phyloP scores from a whole-genome alignment of 2,888 invertebrate genomes.

The Hydropsyche betteni region DNA sequence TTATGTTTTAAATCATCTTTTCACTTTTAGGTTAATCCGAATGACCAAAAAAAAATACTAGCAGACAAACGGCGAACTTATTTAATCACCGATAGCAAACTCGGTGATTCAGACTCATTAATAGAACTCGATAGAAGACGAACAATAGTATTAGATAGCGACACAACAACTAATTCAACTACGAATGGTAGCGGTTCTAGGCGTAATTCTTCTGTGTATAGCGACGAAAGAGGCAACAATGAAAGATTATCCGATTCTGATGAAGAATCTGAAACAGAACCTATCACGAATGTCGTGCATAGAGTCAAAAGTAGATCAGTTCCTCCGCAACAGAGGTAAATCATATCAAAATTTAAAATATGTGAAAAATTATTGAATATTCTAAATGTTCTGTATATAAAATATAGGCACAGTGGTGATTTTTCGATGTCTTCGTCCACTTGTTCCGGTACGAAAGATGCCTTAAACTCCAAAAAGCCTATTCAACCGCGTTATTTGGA shows the following conservation, averaged over 20 bases:
- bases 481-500: conserved; percentile 67
- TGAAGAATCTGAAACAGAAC: conserved; percentile 45
- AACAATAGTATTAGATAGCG: conserved; percentile 62
- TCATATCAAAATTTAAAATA: neutral
- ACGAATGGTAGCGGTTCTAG: conserved; percentile 65
- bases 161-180: conserved; percentile 63
- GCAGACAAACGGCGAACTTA: conserved; percentile 61
- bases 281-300: conserved; percentile 42
- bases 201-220: conserved; percentile 61
- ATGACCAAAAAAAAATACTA: conserved; percentile 57
- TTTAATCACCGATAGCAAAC: conserved; percentile 61
- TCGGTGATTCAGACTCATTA: conserved; percentile 56
- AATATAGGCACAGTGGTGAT: conserved; percentile 63
- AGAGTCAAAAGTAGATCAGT: conserved; percentile 49
- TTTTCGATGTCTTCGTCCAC: conserved; percentile 64
- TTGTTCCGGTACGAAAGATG: conserved; percentile 54
- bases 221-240: conserved; percentile 34
- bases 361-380: neutral
- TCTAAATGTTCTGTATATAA: neutral
- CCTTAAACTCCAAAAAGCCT: conserved; percentile 55
- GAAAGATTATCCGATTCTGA: conserved; percentile 38
- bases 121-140: conserved; percentile 56
- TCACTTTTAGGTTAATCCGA: conserved; percentile 57
- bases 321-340: conserved; percentile 49
- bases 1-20: neutral